Conservation (phyloP, 2,113 vertebrate genomes). For the Mobula birostris region DNA sequence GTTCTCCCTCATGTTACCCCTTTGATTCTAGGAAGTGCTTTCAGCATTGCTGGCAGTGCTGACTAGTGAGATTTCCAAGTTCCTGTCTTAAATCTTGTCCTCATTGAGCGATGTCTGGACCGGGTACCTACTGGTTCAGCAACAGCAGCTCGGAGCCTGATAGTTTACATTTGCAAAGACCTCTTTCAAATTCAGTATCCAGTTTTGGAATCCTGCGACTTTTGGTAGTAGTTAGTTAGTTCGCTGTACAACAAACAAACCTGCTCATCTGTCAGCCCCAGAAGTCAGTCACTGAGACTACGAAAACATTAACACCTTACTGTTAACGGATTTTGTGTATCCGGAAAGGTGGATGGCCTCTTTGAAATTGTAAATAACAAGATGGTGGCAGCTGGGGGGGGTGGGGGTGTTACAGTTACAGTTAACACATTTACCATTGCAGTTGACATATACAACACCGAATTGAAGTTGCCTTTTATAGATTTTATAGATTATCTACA, state of each 20-base stretch:
- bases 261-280: not conserved
- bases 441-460: not conserved
- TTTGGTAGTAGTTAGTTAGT: slow-evolving; percentile 20
- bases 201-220: slow-evolving; percentile 2
- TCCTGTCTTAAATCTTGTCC: slow-evolving; percentile 9
- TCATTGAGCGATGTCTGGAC: not conserved
- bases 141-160: not conserved
- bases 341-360: not conserved
- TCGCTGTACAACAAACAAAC: not conserved
- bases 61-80: not conserved
- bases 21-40: not conserved
- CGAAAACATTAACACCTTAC: not conserved
- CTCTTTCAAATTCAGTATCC: not conserved
- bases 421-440: not conserved
- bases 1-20: too few relatives aligned
- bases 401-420: too few relatives aligned
- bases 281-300: not conserved
- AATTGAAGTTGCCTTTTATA: not conserved
- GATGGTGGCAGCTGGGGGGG: not conserved
- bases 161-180: not conserved
- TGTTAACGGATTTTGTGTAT: not conserved
- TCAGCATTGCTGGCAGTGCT: not conserved
- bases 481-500: not conserved
- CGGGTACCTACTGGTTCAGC: not conserved
- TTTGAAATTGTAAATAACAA: not conserved